Evolutionary conservation across 2,113 vertebrate species (phyloP).

Genomic region (Mirounga angustirostris): DNA sequence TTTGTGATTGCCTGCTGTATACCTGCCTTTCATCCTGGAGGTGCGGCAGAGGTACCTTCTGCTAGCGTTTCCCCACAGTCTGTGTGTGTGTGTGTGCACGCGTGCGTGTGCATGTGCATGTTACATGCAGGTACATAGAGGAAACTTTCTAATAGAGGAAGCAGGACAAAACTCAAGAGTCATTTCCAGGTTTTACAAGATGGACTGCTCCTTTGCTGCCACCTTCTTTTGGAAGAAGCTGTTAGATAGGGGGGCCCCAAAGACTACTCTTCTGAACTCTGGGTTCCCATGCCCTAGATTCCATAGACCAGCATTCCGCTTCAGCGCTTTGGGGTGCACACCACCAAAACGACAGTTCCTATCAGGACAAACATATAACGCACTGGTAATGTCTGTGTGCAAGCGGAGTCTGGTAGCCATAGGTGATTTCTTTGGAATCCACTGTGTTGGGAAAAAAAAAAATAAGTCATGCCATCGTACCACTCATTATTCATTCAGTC

Average conservation of each 20-base stretch:
- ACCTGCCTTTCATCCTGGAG: background rate
- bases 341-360: background rate
- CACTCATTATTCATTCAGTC: background rate
- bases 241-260: rapidly evolving
- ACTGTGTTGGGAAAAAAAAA: background rate
- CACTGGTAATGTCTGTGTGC: no score
- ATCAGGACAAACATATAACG: rapidly evolving
- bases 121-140: background rate
- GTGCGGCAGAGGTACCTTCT: background rate
- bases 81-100: background rate
- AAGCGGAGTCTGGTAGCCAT: background rate
- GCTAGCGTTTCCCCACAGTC: background rate
- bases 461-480: background rate
- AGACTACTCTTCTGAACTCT: background rate
- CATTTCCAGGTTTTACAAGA: background rate
- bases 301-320: background rate
- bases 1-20: background rate
- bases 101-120: no score
- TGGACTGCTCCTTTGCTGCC: rapidly evolving
- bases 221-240: background rate
- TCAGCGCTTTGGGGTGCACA: rapidly evolving
- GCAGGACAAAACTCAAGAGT: background rate
- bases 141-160: background rate
- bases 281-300: background rate
- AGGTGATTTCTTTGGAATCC: background rate